A percentile compares a stretch with the other conserved stretches of the same genome.
phyloP scores from a whole-genome alignment of 2,113 vertebrate species.

The Mormyrus iriodes region DNA sequence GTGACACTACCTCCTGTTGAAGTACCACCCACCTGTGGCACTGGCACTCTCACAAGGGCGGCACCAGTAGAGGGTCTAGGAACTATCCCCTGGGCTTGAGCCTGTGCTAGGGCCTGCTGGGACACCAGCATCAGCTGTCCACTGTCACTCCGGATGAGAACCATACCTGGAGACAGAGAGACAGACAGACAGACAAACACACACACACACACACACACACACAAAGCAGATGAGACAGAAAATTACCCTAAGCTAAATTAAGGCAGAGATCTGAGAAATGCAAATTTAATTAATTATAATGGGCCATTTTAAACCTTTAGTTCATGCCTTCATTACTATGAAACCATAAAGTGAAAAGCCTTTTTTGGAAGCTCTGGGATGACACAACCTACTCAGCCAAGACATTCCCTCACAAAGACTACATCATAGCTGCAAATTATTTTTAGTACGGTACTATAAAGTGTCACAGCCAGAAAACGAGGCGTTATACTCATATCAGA shows the following conservation, averaged over 20 bases:
- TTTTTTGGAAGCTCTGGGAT: neutral
- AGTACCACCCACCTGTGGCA: constrained; percentile 62
- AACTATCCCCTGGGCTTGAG: constrained; percentile 54
- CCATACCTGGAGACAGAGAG: constrained; percentile 52
- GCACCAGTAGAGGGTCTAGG: constrained; percentile 43
- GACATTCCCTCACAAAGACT: neutral
- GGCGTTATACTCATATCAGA: neutral
- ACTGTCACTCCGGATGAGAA: constrained; percentile 83
- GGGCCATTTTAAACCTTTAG: neutral
- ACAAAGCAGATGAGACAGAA: neutral
- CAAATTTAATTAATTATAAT: neutral
- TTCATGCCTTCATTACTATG: neutral
- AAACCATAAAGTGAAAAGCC: neutral
- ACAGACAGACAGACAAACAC: neutral
- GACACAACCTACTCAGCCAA: neutral
- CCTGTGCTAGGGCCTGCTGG: constrained; percentile 75
- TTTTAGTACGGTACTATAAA: neutral
- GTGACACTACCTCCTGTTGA: neutral
- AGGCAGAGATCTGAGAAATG: neutral
- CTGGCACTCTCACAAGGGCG: constrained; percentile 51
- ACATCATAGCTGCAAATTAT: neutral
- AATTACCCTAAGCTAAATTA: neutral
- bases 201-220: neutral
- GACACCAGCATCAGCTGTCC: constrained; percentile 91
- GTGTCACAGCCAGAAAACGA: neutral